These are phyloP conservation scores for Aegotheles bennettii DNA, from an alignment of 2,113 vertebrate species.

Conservation along the genomic window DNA sequence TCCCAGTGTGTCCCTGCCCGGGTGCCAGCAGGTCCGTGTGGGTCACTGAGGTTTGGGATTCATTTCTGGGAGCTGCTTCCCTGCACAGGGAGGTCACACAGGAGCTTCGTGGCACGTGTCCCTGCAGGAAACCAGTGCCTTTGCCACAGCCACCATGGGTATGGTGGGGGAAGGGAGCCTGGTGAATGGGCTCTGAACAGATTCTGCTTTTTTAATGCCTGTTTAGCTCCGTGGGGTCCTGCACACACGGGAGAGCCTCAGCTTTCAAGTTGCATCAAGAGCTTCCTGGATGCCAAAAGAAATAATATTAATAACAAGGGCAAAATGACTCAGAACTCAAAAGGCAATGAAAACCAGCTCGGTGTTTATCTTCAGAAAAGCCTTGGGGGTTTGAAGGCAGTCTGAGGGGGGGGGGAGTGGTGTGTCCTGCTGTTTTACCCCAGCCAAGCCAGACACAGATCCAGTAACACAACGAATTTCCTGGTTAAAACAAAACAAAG, in stretches of 20 bases:
- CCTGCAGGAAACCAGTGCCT: not conserved
- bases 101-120: rapidly evolving
- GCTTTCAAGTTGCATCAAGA: not conserved
- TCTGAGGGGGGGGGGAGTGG: no score
- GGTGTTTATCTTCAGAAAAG: not conserved
- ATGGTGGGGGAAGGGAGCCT: not conserved
- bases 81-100: not conserved
- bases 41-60: not conserved
- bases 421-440: not conserved
- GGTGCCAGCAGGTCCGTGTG: not conserved
- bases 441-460: not conserved
- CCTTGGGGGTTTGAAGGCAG: not conserved
- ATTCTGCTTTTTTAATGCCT: not conserved
- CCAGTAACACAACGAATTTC: not conserved
- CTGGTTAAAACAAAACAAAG: not conserved
- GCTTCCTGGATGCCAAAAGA: not conserved
- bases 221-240: not conserved
- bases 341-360: not conserved
- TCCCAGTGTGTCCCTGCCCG: not conserved
- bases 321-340: not conserved
- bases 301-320: not conserved
- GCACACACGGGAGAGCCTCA: no score
- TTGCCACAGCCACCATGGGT: not conserved
- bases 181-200: rapidly evolving
- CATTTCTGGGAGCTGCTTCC: not conserved